Evolutionary conservation across 2,113 vertebrate genomes (phyloP).

Genomic region (Geothlypis trichas): DNA sequence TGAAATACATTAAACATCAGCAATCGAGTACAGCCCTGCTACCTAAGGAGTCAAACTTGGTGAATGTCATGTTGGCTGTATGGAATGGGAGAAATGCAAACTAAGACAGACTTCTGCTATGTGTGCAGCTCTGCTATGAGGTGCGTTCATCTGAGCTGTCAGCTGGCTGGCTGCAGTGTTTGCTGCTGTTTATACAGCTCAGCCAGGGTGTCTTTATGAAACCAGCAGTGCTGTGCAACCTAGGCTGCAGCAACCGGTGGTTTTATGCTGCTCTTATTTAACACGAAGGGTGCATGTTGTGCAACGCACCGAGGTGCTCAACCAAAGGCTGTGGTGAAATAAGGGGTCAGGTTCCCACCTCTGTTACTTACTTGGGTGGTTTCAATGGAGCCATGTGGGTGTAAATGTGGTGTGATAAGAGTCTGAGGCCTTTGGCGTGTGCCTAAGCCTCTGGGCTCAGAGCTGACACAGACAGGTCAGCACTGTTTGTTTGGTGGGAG

Average conservation of each 20-base stretch:
- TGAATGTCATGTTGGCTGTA: constrained; percentile 69
- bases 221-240: neutral
- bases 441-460: neutral
- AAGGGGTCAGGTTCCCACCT: neutral
- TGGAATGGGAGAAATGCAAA: constrained; percentile 72
- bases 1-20: constrained; percentile 27
- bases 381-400: neutral
- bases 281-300: neutral
- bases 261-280: neutral
- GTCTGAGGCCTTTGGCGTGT: neutral
- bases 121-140: constrained; percentile 47
- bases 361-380: neutral
- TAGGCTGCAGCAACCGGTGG: neutral
- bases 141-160: constrained; percentile 64
- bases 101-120: constrained; percentile 64
- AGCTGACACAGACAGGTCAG: neutral
- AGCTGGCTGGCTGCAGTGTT: constrained; percentile 60
- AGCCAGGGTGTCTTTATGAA: constrained; percentile 41
- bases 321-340: neutral
- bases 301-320: neutral
- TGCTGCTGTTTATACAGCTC: constrained; percentile 58
- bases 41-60: constrained; percentile 49
- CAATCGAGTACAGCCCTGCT: constrained; percentile 17
- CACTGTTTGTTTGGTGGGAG: neutral
- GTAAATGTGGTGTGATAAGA: neutral